Evolutionary conservation across 2,113 vertebrate species (phyloP).

Genomic region (Motacilla tschutschensis): DNA sequence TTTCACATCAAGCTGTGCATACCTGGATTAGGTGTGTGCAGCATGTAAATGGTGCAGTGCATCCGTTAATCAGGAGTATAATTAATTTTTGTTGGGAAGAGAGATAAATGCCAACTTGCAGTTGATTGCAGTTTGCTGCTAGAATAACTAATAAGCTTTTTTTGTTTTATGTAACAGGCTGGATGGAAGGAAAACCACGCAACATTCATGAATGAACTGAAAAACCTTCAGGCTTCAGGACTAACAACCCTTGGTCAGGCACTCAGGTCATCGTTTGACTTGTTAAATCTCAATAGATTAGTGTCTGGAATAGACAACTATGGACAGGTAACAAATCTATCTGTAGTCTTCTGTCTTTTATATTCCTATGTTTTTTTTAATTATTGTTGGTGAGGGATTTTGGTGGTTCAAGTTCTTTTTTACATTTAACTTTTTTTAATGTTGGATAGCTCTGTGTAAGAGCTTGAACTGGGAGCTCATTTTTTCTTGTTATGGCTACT

Average conservation of each 20-base stretch:
- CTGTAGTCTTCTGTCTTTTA: not conserved
- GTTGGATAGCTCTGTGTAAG: not conserved
- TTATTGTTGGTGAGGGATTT: not conserved
- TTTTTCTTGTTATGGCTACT: not conserved
- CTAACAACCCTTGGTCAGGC: slow-evolving; percentile 94
- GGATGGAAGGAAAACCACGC: slow-evolving; percentile 98
- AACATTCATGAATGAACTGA: slow-evolving; percentile 97
- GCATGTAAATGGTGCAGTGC: not conserved
- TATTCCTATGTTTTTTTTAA: not conserved
- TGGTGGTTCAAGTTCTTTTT: not conserved
- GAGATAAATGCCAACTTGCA: not conserved
- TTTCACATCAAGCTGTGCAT: not conserved
- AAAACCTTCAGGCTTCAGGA: slow-evolving; percentile 95
- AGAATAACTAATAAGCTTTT: slow-evolving; percentile 1
- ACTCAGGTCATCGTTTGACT: slow-evolving; percentile 92
- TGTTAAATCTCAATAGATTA: slow-evolving; percentile 97
- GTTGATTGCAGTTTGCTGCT: slow-evolving; percentile 7
- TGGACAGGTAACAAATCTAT: slow-evolving; percentile 85
- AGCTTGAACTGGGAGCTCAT: not conserved
- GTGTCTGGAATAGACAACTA: slow-evolving; percentile 99
- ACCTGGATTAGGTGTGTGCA: not conserved
- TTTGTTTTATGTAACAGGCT: slow-evolving; percentile 71
- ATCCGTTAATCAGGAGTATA: not conserved
- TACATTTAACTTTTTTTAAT: not conserved
- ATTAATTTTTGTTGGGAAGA: not conserved